Base-by-base conservation (phyloP, 2,888 invertebrate genomes). In the Aspidiotus rigidus region DNA sequence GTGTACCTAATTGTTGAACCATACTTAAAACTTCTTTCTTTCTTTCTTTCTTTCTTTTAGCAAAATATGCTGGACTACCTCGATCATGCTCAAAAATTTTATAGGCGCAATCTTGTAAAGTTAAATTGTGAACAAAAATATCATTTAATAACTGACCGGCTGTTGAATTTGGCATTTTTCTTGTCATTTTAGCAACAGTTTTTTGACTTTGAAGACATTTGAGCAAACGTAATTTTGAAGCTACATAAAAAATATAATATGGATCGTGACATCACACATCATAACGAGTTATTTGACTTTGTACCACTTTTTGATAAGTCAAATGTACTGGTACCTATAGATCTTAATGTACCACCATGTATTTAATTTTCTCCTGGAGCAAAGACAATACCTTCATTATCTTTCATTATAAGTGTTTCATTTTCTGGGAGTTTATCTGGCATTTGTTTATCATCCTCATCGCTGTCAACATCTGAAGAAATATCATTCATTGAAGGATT, bases 1-100 rank as follows among this genome's bases (percentile, higher is more conserved):
- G 73, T 61, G 61, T 44, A 53, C 73, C 72, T 44, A 71, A 55
- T 67, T 73, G 72, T 42, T 71, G 62, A 16, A 73, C 70, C 73
- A 73, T 73, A n/a, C 69, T 67, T 53, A 72, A 71, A 53, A 72
- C 40, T 61, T 62, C 61, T n/a, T n/a, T n/a, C n/a, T n/a, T n/a
- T n/a, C n/a, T n/a, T n/a, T n/a, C n/a, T 69, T 72, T 72, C 60
- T 72, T 70, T 9, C 70, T 59, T 59, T 28, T 11, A 16, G 9
- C 9, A n/a, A n/a, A 59, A 17, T 8, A 59, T 44, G 62, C 40
- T 44, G 62, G 62, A 6, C 13, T 41, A n/a, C 62, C 62, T 44
- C 62, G 11, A 62, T 62, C 42, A 9, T 7, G 7, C 10, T 40
- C 44, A 8, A 62, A 11, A 2, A 62, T 28, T 44, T 15, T 62